Evolutionary conservation across 2,797 vertebrate species (phyloP), one percentile per base, ranked within the genome.

Genomic region (Spizella passerina): DNA sequence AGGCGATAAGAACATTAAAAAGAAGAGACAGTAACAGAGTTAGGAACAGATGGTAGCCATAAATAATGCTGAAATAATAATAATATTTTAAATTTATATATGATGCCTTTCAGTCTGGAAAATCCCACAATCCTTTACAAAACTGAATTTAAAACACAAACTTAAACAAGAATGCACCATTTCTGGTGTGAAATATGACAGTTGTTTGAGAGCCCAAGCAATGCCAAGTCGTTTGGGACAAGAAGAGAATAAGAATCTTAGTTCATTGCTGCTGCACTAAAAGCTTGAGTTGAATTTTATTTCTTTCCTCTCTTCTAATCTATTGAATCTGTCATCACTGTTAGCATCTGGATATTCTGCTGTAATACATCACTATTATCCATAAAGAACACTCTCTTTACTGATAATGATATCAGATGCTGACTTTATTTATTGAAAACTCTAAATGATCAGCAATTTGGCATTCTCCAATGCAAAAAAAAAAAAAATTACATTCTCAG

Each of bases 41-140:
- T 90, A 81, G 1, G 36, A 93, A 91, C 89, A 96, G 89, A 96
- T 95, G 87, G 91, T 87, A 92, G 56, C 85, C 82, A 93, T 89
- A 96, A 96, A 94, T 95, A 94, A 95, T 83, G 66, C 50, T 90
- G 91, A 96, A 96, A 95, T 92, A 94, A 91, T 93, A 96, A 91
- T 92, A 94, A 95, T 96, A 93, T 93, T 96, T 96, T 96, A 95
- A 86, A 93, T 91, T 96, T 93, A 95, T 96, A 95, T 90, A 83
- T 84, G 87, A 86, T 92, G 82, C 60, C 50, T 95, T 95, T 96
- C 92, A 93, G 82, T 86, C 80, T 95, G 83, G 93, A 91, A 94
- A 94, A 91, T 86, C 79, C 88, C 88, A 93, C 82, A 88, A 43
- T 90, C 86, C 88, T 82, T 90, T 77, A 90, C 61, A 91, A 89